These are phyloP conservation scores for Diacarnus erythraeanus DNA, from an alignment of 37 sponge, comb jelly and placozoan genomes.

Conservation along the genomic window DNA sequence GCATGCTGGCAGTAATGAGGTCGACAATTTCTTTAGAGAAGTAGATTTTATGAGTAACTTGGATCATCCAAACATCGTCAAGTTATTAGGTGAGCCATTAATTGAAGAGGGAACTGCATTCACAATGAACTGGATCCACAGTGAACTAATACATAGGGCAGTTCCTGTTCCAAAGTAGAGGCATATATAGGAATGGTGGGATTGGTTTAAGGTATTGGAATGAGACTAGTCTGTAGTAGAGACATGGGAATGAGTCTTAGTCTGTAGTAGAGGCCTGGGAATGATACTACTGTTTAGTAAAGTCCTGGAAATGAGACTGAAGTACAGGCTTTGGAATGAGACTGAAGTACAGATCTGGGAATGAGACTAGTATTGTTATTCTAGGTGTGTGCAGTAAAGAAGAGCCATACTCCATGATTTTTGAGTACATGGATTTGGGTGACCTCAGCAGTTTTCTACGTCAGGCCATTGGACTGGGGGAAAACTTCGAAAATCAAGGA, in stretches of 20 bases:
- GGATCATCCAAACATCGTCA: slow-evolving; percentile 47
- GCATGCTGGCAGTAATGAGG: background rate
- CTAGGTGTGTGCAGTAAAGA: slow-evolving; percentile 41
- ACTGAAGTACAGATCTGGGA: no score
- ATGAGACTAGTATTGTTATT: background rate
- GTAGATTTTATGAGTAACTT: slow-evolving; percentile 55
- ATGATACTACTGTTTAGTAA: background rate
- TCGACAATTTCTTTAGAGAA: slow-evolving; percentile 61
- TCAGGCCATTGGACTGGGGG: slow-evolving; percentile 22
- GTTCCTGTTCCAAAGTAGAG: no score
- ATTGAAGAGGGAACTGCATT: background rate
- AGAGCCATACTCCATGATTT: slow-evolving; percentile 60
- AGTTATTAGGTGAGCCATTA: slow-evolving; percentile 14
- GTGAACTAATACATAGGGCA: no score
- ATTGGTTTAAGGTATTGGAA: no score
- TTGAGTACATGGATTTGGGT: slow-evolving; percentile 66
- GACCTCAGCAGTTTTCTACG: slow-evolving; percentile 55
- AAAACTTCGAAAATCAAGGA: background rate
- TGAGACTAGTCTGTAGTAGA: no score
- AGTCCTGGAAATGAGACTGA: background rate
- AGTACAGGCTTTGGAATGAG: slow-evolving; percentile 9
- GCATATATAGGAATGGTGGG: no score
- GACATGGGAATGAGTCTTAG: no score
- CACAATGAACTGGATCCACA: no score
- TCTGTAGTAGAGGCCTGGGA: no score